phyloP scores from a whole-genome alignment of 1,140 invertebrate genomes.

The Charaxes varanes region DNA sequence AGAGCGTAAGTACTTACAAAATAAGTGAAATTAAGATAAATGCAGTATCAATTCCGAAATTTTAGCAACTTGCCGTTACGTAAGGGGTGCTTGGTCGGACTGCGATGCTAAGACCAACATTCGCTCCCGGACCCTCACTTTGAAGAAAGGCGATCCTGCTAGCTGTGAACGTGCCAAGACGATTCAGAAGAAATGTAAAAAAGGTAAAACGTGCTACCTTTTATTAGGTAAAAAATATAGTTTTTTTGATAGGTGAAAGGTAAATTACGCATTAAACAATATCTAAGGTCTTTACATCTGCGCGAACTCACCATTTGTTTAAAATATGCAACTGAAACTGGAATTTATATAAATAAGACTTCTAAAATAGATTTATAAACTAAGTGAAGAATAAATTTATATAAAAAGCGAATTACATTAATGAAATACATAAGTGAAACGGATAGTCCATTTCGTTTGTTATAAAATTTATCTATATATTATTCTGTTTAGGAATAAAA shows the following conservation, averaged over 20 bases:
- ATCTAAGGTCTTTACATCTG: too few species aligned
- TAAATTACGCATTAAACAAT: neutral
- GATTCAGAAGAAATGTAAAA: conserved; percentile 94
- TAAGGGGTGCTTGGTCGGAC: conserved; percentile 88
- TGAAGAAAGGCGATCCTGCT: conserved; percentile 87
- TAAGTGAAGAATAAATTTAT: too few species aligned
- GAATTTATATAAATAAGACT: too few species aligned
- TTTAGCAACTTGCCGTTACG: conserved; percentile 82
- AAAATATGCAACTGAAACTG: too few species aligned
- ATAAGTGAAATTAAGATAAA: too few species aligned
- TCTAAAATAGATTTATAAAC: too few species aligned
- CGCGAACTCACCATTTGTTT: too few species aligned
- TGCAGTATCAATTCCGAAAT: too few species aligned
- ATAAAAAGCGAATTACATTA: too few species aligned
- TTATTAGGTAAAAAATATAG: neutral
- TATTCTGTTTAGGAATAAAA: too few species aligned
- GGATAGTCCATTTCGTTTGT: neutral
- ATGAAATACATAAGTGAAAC: neutral
- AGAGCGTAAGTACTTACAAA: too few species aligned
- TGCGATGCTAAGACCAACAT: conserved; percentile 88
- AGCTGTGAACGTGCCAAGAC: conserved; percentile 87
- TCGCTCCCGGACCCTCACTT: conserved; percentile 84
- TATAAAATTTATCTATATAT: too few species aligned
- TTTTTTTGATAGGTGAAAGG: neutral
- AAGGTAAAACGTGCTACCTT: conserved; percentile 79